Percentiles rank a stretch among this genome's conserved stretches.
These are phyloP conservation scores for Drosophila repleta DNA, from an alignment of 1,140 invertebrate species.

Conservation along the genomic window DNA sequence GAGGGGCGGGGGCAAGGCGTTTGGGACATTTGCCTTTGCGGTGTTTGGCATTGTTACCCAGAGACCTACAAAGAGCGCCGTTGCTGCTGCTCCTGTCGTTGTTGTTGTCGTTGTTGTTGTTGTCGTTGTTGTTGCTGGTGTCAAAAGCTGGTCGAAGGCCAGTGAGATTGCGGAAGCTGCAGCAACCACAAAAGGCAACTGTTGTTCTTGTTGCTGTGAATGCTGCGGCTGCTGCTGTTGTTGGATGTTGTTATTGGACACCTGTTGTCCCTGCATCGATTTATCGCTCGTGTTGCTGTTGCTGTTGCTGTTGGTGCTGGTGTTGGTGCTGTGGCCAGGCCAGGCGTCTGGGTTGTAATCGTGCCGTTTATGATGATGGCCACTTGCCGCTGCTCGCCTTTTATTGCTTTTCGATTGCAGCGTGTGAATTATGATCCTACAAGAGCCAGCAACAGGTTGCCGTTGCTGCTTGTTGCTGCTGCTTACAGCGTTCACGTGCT, in stretches of 20 bases:
- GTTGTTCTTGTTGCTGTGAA: constrained; percentile 13
- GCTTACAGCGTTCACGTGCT: background rate
- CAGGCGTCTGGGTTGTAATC: constrained; percentile 43
- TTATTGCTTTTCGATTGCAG: constrained; percentile 38
- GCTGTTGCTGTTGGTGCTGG: background rate
- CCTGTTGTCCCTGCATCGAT: constrained; percentile 70
- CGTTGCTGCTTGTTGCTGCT: constrained; percentile 19
- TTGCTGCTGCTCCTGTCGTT: constrained; percentile 10
- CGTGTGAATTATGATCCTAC: constrained; percentile 71
- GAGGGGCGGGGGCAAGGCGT: background rate
- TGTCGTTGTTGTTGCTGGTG: constrained; percentile 3
- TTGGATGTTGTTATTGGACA: constrained; percentile 44
- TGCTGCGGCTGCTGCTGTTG: constrained; percentile 13
- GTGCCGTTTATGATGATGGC: constrained; percentile 47
- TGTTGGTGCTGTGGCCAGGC: constrained; percentile 23
- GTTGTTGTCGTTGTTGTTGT: constrained; percentile 14
- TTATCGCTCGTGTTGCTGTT: constrained; percentile 53
- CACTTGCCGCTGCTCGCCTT: constrained; percentile 31
- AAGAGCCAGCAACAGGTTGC: constrained; percentile 21
- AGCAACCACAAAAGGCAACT: constrained; percentile 34
- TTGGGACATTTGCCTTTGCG: background rate
- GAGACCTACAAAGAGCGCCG: constrained; percentile 32
- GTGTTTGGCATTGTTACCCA: constrained; percentile 45
- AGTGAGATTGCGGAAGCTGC: constrained; percentile 43
- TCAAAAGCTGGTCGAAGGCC: constrained; percentile 42